phyloP scores from a whole-genome alignment of 2,113 vertebrate species.

The Scytalopus superciliaris region DNA sequence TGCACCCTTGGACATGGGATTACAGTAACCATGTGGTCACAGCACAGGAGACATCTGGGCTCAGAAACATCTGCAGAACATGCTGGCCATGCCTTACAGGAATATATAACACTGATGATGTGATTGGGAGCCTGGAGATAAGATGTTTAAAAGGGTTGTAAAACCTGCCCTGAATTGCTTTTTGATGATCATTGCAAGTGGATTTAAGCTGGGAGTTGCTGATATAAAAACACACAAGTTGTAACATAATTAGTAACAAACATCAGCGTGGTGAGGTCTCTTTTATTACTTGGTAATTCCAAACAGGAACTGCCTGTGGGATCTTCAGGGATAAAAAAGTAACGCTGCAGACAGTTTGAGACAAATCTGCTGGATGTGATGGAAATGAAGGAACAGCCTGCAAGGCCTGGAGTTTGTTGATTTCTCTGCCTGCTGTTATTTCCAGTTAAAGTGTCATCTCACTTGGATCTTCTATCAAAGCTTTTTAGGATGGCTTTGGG shows the following conservation, averaged over 20 bases:
- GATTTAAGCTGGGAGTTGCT: constrained; percentile 23
- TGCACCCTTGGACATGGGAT: background rate
- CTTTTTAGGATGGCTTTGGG: background rate
- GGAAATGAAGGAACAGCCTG: constrained; percentile 1
- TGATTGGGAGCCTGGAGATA: constrained; percentile 5
- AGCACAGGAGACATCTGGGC: background rate
- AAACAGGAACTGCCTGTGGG: constrained; percentile 43
- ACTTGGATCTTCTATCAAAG: constrained; percentile 27
- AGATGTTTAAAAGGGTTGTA: constrained; percentile 22
- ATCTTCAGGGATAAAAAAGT: background rate
- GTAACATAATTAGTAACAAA: constrained; percentile 32
- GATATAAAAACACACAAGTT: constrained; percentile 11
- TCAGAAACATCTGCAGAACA: constrained; percentile 15
- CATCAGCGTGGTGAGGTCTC: background rate
- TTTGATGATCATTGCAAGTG: background rate
- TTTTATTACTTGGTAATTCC: constrained; percentile 40
- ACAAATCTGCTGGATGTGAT: background rate
- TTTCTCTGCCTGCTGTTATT: constrained; percentile 55
- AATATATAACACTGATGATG: background rate
- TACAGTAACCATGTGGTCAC: background rate
- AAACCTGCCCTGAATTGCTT: constrained; percentile 16
- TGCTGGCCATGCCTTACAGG: background rate
- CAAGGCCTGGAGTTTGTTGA: constrained; percentile 52
- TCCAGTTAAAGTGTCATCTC: constrained; percentile 51
- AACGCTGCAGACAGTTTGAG: constrained; percentile 4